Conservation (phyloP, 2,797 vertebrate species). For the Oceanodroma leucorhoa region DNA sequence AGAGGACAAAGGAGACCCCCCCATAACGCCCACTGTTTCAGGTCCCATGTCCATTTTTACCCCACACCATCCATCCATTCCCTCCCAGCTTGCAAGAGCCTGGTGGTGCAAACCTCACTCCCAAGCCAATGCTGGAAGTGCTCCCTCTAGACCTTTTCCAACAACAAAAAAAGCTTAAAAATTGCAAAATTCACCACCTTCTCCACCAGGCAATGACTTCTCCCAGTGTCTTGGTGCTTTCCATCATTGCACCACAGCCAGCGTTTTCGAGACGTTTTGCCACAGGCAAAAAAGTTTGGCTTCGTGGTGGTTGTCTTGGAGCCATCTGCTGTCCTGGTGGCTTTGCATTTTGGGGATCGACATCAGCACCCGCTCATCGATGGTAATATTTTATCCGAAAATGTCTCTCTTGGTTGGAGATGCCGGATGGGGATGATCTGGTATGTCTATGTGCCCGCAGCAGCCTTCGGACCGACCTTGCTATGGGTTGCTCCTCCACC, state of each 20-base stretch:
- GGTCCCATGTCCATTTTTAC: background rate
- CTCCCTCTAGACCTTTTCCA: background rate
- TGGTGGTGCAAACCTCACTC: background rate
- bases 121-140: background rate
- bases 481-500: background rate
- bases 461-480: background rate
- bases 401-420: background rate
- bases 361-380: rapidly evolving
- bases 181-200: background rate
- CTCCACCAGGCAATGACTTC: background rate
- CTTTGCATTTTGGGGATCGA: background rate
- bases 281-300: background rate
- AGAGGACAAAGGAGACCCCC: background rate
- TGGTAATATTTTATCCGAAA: background rate
- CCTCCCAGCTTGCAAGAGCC: background rate
- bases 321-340: background rate
- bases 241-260: background rate
- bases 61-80: background rate
- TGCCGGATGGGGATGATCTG: background rate
- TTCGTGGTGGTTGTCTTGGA: background rate
- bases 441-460: rapidly evolving
- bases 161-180: background rate
- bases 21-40: rapidly evolving
- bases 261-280: background rate
- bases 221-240: background rate